These are phyloP conservation scores for Hydriomena furcata DNA, from an alignment of 2,888 invertebrate species.

Conservation along the genomic window DNA sequence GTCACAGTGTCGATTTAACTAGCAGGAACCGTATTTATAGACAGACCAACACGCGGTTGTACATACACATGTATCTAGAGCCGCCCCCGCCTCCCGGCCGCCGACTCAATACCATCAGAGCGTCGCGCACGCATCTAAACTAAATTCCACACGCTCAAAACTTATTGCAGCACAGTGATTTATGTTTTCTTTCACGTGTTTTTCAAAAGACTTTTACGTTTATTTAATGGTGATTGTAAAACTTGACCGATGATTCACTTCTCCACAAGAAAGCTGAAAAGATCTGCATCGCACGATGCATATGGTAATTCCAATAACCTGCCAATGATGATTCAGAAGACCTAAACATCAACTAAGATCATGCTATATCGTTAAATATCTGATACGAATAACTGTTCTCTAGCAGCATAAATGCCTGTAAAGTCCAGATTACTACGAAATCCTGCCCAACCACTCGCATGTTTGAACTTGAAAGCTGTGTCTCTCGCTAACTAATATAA, in stretches of 20 bases:
- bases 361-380: not conserved
- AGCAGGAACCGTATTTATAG: slow-evolving; percentile 67
- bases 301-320: not conserved
- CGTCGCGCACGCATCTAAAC: slow-evolving; percentile 32
- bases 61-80: slow-evolving; percentile 53
- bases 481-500: slow-evolving; percentile 38
- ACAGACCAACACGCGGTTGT: slow-evolving; percentile 70
- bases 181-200: slow-evolving; percentile 35
- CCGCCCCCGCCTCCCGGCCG: slow-evolving; percentile 47
- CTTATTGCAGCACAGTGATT: slow-evolving; percentile 45
- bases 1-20: slow-evolving; percentile 59
- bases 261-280: slow-evolving; percentile 15
- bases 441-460: slow-evolving; percentile 35
- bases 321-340: no score
- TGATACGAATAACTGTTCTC: slow-evolving; percentile 13
- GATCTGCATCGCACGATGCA: not conserved
- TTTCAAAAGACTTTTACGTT: slow-evolving; percentile 22
- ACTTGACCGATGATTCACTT: slow-evolving; percentile 21
- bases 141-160: slow-evolving; percentile 37
- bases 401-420: slow-evolving; percentile 29
- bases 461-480: slow-evolving; percentile 33
- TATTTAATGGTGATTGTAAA: slow-evolving; percentile 24
- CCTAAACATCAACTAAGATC: slow-evolving; percentile 1
- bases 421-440: slow-evolving; percentile 36
- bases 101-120: slow-evolving; percentile 29